Evolutionary conservation across 2,113 vertebrate genomes (phyloP).

Genomic region (Osmerus eperlanus): DNA sequence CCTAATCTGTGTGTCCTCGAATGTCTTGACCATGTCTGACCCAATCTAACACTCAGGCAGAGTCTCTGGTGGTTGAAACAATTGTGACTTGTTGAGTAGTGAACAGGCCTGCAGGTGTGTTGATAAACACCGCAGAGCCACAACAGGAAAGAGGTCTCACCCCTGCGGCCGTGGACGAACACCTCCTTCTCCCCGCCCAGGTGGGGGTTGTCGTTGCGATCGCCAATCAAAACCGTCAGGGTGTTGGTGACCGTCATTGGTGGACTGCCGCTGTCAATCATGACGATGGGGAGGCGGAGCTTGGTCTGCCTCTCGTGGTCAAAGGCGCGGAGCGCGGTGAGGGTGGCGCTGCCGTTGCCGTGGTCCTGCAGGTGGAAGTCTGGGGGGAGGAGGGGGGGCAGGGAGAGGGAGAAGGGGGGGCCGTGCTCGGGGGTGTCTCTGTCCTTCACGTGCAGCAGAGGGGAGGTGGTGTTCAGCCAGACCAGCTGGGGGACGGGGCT

Average conservation of each 20-base stretch:
- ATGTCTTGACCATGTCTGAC: too few species aligned
- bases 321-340: constrained; percentile 81
- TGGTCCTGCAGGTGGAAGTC: constrained; percentile 86
- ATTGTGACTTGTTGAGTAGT: too few species aligned
- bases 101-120: too few species aligned
- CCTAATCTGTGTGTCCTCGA: too few species aligned
- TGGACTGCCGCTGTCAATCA: constrained; percentile 81
- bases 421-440: constrained; percentile 77
- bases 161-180: constrained; percentile 75
- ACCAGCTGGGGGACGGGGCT: constrained; percentile 72
- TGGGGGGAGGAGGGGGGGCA: constrained; percentile 64
- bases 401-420: constrained; percentile 76
- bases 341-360: constrained; percentile 78
- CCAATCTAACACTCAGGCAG: too few species aligned
- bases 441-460: constrained; percentile 76
- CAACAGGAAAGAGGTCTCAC: constrained; percentile 59
- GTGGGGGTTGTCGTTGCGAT: constrained; percentile 86
- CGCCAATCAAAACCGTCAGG: constrained; percentile 81
- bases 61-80: too few species aligned
- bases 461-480: constrained; percentile 74
- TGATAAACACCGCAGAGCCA: too few species aligned
- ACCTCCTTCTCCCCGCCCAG: constrained; percentile 80
- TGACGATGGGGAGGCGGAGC: constrained; percentile 77
- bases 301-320: constrained; percentile 82
- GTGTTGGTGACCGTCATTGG: constrained; percentile 80